Conservation (phyloP, 2,888 invertebrate genomes). For the Odontothrips loti region DNA sequence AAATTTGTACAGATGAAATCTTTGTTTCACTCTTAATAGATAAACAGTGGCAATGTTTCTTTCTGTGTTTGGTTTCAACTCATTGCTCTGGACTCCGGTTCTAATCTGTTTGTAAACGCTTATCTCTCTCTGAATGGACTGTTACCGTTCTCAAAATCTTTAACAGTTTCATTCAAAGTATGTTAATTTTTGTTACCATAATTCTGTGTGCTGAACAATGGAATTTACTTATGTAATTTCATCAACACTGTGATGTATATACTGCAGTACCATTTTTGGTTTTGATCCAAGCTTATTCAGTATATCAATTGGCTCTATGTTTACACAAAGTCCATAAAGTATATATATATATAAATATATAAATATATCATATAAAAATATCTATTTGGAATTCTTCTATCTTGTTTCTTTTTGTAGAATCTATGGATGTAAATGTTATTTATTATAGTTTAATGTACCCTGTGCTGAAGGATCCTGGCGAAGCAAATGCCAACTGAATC, state of each 20-base stretch:
- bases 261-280: not conserved
- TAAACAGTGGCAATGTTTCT: not conserved
- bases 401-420: conserved; percentile 16
- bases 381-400: not conserved
- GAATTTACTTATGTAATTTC: not conserved
- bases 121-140: not conserved
- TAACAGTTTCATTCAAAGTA: not conserved
- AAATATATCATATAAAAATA: not conserved
- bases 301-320: not conserved
- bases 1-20: too few relatives aligned
- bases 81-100: not conserved
- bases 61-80: not conserved
- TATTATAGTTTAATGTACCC: not conserved
- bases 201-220: not conserved
- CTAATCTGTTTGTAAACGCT: not conserved
- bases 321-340: conserved; percentile 23
- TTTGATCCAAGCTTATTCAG: not conserved
- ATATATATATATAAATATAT: not conserved
- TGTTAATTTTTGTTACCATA: not conserved
- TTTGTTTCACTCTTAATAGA: too few relatives aligned
- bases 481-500: not conserved
- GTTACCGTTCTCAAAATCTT: not conserved
- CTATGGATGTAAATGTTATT: conserved; percentile 15
- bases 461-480: not conserved
- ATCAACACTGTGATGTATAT: not conserved